A percentile compares a stretch with the other conserved stretches of the same genome.
phyloP scores from a whole-genome alignment of 2,888 invertebrate genomes.

The Temnothorax unifasciatus region DNA sequence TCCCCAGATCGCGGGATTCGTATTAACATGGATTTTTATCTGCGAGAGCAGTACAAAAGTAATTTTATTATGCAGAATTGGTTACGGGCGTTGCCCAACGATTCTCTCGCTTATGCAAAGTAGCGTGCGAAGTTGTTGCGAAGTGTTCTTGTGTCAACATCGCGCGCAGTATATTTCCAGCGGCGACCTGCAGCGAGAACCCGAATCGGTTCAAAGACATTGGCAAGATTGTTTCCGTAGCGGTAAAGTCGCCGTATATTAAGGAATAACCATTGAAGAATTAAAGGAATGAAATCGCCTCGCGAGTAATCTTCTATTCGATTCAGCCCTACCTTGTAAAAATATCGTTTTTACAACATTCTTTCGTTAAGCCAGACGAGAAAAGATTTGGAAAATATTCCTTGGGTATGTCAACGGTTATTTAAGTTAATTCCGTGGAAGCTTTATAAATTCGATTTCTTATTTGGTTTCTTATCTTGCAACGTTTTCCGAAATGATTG shows the following conservation, averaged over 20 bases:
- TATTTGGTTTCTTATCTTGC: not conserved
- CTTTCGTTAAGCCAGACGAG: conserved; percentile 34
- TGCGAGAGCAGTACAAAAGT: conserved; percentile 15
- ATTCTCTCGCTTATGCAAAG: conserved; percentile 53
- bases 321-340: conserved; percentile 4
- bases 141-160: conserved; percentile 35
- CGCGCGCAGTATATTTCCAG: conserved; percentile 33
- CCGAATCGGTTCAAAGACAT: conserved; percentile 32
- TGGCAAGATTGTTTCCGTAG: conserved; percentile 35
- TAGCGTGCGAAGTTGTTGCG: conserved; percentile 7
- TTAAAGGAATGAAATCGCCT: conserved; percentile 19
- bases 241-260: conserved; percentile 32
- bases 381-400: not conserved
- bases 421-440: not conserved
- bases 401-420: not conserved
- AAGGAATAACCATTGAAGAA: conserved; percentile 39
- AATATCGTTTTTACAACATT: conserved; percentile 23
- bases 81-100: conserved; percentile 11
- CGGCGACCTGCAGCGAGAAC: not conserved
- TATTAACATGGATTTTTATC: conserved; percentile 36
- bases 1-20: conserved; percentile 5
- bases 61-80: conserved; percentile 42
- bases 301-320: conserved; percentile 13
- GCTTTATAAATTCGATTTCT: conserved; percentile 12
- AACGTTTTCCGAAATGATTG: not conserved